Conservation (phyloP, 2,113 vertebrate species). For the Piaya cayana region DNA sequence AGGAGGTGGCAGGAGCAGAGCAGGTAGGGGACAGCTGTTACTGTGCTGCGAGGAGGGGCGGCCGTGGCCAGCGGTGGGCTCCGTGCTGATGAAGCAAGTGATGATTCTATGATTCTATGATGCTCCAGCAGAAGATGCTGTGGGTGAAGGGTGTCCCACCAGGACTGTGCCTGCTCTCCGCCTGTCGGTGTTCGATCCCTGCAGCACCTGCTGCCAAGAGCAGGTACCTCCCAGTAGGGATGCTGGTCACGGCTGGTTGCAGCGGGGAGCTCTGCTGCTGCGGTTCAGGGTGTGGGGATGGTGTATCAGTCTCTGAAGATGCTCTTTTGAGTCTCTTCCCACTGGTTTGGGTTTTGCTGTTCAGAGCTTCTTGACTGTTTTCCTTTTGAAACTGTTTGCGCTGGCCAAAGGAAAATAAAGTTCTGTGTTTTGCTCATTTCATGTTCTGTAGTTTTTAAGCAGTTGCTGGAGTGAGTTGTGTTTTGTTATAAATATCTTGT, state of each 20-base stretch:
- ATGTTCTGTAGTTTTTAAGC: background rate
- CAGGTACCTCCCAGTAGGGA: fast-evolving
- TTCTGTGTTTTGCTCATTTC: fast-evolving
- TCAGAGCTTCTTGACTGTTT: background rate
- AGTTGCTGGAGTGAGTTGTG: background rate
- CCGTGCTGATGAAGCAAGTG: no score
- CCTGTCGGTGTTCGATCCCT: fast-evolving
- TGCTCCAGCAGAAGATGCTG: background rate
- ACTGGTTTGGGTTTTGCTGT: fast-evolving
- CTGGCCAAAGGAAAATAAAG: background rate
- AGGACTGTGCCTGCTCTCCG: background rate
- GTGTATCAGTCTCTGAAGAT: fast-evolving
- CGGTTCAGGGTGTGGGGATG: fast-evolving
- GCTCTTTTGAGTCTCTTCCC: background rate
- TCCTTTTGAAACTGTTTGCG: background rate
- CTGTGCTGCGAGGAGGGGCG: fast-evolving
- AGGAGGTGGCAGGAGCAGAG: background rate
- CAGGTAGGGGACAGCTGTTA: background rate
- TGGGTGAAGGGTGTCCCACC: no score
- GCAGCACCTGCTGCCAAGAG: background rate
- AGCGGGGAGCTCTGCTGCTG: background rate
- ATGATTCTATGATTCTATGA: no score
- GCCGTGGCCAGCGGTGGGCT: fast-evolving
- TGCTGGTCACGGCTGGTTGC: background rate
- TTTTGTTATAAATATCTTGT: fast-evolving